phyloP scores from a whole-genome alignment of 1,140 invertebrate species.

The Tetraneura akinire region DNA sequence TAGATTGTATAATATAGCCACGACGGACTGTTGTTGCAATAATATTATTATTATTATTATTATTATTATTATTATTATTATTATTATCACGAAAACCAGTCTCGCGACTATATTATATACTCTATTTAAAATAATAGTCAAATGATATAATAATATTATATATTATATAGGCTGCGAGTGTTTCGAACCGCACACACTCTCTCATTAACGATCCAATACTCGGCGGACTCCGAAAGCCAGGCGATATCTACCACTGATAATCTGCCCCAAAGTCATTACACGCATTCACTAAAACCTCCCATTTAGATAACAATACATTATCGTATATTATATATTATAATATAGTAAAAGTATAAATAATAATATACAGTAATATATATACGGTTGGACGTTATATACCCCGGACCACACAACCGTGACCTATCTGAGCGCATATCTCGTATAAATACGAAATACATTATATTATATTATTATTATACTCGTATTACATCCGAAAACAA shows the following conservation, averaged over 20 bases:
- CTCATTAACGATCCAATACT: conserved; percentile 14
- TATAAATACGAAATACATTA: too few relatives aligned
- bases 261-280: background rate
- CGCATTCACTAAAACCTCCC: background rate
- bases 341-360: background rate
- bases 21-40: too few relatives aligned
- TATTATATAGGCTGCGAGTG: background rate
- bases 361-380: background rate
- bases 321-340: background rate
- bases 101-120: too few relatives aligned
- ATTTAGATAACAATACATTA: background rate
- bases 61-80: too few relatives aligned
- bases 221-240: background rate
- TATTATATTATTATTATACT: too few relatives aligned
- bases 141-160: background rate
- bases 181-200: background rate
- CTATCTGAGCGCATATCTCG: background rate
- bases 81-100: background rate
- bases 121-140: background rate
- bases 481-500: too few relatives aligned
- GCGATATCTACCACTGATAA: background rate
- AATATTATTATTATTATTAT: too few relatives aligned
- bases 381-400: too few relatives aligned
- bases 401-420: background rate
- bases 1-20: conserved; percentile 4